These are phyloP conservation scores for Linyphia triangularis DNA, from an alignment of 2,888 invertebrate genomes.

Conservation along the genomic window DNA sequence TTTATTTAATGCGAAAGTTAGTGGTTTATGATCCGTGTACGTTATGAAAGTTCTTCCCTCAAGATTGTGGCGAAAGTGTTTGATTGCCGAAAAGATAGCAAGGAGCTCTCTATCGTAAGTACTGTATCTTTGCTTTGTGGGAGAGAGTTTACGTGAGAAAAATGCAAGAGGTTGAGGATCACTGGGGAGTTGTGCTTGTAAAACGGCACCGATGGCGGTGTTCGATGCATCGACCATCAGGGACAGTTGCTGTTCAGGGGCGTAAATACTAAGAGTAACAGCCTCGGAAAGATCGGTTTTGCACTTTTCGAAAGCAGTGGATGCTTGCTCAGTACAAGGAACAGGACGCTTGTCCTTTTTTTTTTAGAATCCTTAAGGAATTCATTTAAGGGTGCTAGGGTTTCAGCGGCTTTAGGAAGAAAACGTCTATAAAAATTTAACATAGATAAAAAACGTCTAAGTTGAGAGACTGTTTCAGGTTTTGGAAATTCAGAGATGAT, in stretches of 20 bases:
- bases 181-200: too few relatives aligned
- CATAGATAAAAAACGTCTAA: not conserved
- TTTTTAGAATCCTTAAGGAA: not conserved
- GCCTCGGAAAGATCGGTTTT: not conserved
- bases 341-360: too few relatives aligned
- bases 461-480: not conserved
- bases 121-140: too few relatives aligned
- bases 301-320: slow-evolving; percentile 18
- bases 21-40: too few relatives aligned
- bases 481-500: not conserved
- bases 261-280: not conserved
- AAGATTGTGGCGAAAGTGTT: too few relatives aligned
- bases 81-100: too few relatives aligned
- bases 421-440: slow-evolving; percentile 1
- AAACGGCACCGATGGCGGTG: not conserved
- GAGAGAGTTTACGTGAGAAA: not conserved
- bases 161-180: not conserved
- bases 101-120: too few relatives aligned
- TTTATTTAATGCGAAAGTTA: too few relatives aligned
- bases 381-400: not conserved
- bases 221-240: not conserved
- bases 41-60: too few relatives aligned
- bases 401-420: not conserved
- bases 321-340: too few relatives aligned
- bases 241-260: not conserved